Conservation (phyloP, 1,140 invertebrate species). For the Papilio xuthus region DNA sequence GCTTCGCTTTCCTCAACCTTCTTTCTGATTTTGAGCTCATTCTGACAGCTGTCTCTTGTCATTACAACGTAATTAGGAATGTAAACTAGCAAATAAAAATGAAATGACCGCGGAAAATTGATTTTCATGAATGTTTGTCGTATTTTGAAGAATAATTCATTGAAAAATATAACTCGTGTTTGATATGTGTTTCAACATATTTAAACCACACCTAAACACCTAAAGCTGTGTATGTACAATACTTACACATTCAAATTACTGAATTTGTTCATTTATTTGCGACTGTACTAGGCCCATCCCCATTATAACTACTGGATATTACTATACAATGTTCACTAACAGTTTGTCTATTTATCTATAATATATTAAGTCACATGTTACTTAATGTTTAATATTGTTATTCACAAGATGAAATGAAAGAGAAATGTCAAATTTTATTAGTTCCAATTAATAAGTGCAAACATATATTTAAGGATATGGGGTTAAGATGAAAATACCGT, state of each 20-base stretch:
- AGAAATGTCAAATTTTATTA: conserved; percentile 56
- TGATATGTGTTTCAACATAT: background rate
- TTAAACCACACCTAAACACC: background rate
- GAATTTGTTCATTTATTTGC: background rate
- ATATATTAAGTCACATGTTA: conserved; percentile 16
- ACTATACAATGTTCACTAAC: background rate
- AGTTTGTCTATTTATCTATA: background rate
- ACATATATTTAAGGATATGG: background rate
- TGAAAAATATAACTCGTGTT: too few species aligned
- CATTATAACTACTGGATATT: background rate
- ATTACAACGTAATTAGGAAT: background rate
- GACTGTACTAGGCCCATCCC: conserved; percentile 29
- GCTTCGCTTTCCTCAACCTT: background rate
- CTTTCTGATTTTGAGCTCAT: background rate
- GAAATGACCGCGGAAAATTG: background rate
- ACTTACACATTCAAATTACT: background rate
- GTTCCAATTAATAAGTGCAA: conserved; percentile 40
- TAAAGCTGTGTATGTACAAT: conserved; percentile 31
- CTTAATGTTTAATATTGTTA: conserved; percentile 14
- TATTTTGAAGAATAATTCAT: background rate
- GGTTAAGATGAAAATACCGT: conserved; percentile 38
- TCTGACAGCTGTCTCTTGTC: background rate
- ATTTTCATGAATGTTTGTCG: background rate
- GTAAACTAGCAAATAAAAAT: background rate
- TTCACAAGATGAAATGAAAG: conserved; percentile 44